Conservation (phyloP, 2,113 vertebrate species). For the Neogobius melanostomus region DNA sequence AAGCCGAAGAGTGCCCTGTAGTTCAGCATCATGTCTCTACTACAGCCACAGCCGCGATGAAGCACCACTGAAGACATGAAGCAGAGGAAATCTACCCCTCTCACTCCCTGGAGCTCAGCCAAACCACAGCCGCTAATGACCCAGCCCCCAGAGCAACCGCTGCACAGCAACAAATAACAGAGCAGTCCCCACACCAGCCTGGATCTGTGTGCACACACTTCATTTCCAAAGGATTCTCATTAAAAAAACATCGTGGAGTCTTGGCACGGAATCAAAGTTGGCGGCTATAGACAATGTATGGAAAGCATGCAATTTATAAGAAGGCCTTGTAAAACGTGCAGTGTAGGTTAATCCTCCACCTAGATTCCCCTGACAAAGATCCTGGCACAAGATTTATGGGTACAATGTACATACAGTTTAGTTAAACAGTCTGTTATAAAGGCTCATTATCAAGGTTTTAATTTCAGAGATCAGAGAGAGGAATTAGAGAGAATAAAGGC, state of each 20-base stretch:
- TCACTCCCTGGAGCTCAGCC: slow-evolving; percentile 49
- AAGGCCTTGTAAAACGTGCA: no score
- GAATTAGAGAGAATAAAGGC: no score
- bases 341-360: no score
- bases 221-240: slow-evolving; percentile 34
- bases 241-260: slow-evolving; percentile 29
- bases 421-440: no score
- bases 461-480: no score
- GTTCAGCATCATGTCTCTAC: slow-evolving; percentile 43
- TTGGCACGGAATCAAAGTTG: not conserved
- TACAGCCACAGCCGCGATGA: slow-evolving; percentile 31
- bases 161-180: slow-evolving; percentile 35
- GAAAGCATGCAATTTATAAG: not conserved
- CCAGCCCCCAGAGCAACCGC: slow-evolving; percentile 42
- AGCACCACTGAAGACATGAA: slow-evolving; percentile 34
- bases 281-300: not conserved
- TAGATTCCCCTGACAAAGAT: no score
- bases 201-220: slow-evolving; percentile 15
- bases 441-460: no score
- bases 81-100: slow-evolving; percentile 56
- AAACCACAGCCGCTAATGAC: slow-evolving; percentile 63
- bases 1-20: slow-evolving; percentile 21
- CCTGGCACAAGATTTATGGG: no score
- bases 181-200: slow-evolving; percentile 23
- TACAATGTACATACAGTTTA: no score